Evolutionary conservation across 2,797 vertebrate species (phyloP).

Genomic region (Mormyrus hasselquistii): DNA sequence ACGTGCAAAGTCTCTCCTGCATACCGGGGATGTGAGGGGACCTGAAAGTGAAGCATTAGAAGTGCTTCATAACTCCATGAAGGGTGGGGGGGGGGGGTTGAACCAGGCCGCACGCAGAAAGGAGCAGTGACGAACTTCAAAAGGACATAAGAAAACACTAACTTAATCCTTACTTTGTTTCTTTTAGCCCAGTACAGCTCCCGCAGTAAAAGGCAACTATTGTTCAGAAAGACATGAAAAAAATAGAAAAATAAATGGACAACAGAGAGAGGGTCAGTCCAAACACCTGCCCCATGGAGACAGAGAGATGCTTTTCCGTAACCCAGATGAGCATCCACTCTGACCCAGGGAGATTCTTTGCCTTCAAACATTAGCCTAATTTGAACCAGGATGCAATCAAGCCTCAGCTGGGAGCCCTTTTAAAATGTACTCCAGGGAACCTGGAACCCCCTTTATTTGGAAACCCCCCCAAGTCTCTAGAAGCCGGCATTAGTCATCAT

Average conservation of each 20-base stretch:
- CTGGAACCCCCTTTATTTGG: background rate
- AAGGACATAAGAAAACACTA: background rate
- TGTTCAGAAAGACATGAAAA: background rate
- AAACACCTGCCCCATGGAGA: background rate
- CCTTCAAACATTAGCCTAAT: constrained; percentile 1
- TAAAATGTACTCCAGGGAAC: background rate
- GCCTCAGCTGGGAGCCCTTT: background rate
- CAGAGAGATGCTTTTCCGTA: background rate
- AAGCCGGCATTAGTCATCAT: background rate
- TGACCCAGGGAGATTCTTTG: background rate
- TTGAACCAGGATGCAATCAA: background rate
- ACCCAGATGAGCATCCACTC: background rate
- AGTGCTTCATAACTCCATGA: background rate
- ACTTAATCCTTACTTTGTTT: background rate
- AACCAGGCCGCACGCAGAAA: background rate
- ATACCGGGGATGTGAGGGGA: background rate
- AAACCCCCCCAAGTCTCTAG: background rate
- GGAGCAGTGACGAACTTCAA: background rate
- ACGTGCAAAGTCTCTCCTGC: background rate
- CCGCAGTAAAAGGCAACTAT: background rate
- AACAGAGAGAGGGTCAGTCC: background rate
- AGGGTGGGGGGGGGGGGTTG: background rate
- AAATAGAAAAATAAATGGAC: background rate
- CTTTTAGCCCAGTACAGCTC: background rate
- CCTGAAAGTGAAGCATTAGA: background rate